Percentiles rank a stretch among this genome's conserved stretches.
Evolutionary conservation across 2,888 invertebrate species (phyloP).

Genomic region (Ptychoptera albimana): DNA sequence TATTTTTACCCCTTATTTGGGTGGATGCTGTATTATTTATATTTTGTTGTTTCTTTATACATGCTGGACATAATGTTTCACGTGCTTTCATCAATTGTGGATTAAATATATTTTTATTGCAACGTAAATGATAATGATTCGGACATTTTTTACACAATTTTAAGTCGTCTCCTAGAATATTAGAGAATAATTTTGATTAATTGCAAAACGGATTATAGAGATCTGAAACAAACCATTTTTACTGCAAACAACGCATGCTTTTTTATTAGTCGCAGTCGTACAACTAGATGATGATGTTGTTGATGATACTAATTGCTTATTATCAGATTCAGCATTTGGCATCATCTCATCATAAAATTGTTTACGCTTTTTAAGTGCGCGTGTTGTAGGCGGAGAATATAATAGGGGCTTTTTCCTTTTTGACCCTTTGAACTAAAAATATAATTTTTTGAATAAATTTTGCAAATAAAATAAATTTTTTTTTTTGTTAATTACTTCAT

Average conservation of each 20-base stretch:
- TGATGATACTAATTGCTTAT: constrained; percentile 5
- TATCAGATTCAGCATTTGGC: constrained; percentile 12
- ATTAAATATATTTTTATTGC: constrained; percentile 14
- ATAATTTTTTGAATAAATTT: too few species aligned
- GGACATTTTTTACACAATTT: constrained; percentile 17
- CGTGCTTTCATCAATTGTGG: constrained; percentile 6
- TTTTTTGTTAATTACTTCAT: too few species aligned
- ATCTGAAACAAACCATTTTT: not conserved
- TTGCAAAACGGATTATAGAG: not conserved
- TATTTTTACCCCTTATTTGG: constrained; percentile 6
- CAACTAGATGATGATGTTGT: constrained; percentile 6
- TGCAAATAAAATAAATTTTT: too few species aligned
- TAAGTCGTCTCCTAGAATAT: constrained; percentile 9
- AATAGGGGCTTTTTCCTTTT: constrained; percentile 20
- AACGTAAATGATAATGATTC: constrained; percentile 16
- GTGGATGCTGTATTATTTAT: constrained; percentile 2
- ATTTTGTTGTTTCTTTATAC: constrained; percentile 5
- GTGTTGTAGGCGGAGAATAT: constrained; percentile 19
- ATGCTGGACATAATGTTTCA: constrained; percentile 10
- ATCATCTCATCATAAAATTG: constrained; percentile 6
- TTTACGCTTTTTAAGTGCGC: constrained; percentile 14
- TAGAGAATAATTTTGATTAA: not conserved
- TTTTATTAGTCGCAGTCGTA: constrained; percentile 10
- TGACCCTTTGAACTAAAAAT: too few species aligned
- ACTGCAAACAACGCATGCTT: not conserved